Evolutionary conservation across 2,797 vertebrate species (phyloP).

Genomic region (Mastacembelus armatus): DNA sequence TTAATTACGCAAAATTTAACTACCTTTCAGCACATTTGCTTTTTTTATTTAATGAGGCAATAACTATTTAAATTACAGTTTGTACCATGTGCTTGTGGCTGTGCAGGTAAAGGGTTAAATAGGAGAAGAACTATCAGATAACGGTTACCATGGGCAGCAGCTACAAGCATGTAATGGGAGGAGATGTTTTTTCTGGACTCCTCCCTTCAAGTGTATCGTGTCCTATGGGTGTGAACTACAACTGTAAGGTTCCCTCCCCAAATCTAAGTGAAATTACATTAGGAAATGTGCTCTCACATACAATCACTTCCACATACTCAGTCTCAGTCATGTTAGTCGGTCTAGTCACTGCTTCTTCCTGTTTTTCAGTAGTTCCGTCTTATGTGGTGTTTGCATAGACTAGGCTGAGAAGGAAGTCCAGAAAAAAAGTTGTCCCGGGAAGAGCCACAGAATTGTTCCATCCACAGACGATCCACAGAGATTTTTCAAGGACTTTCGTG

Average conservation of each 20-base stretch:
- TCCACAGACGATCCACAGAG: conserved; percentile 33
- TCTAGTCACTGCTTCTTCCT: conserved; percentile 76
- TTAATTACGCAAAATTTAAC: neutral
- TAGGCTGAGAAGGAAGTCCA: conserved; percentile 61
- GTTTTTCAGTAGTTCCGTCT: conserved; percentile 77
- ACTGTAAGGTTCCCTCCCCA: conserved; percentile 69
- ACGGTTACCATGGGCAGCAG: conserved; percentile 59
- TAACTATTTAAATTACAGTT: neutral
- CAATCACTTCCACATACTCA: conserved; percentile 46
- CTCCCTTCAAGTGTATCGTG: conserved; percentile 57
- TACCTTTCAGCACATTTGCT: neutral
- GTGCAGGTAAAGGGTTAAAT: conserved; percentile 52
- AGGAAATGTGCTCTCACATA: conserved; percentile 73
- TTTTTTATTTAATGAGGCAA: neutral
- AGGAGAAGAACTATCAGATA: conserved; percentile 66
- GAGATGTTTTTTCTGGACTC: conserved; percentile 38
- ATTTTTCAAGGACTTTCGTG: conserved; percentile 34
- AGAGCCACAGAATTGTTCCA: conserved; percentile 7
- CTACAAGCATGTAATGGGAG: conserved; percentile 67
- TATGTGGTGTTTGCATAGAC: conserved; percentile 54
- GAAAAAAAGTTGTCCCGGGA: conserved; percentile 32
- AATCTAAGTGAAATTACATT: conserved; percentile 80
- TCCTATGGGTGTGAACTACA: conserved; percentile 76
- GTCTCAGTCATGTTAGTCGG: conserved; percentile 56
- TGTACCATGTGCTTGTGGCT: neutral